Conservation (phyloP, 2,888 invertebrate species). For the Plusia festucae region DNA sequence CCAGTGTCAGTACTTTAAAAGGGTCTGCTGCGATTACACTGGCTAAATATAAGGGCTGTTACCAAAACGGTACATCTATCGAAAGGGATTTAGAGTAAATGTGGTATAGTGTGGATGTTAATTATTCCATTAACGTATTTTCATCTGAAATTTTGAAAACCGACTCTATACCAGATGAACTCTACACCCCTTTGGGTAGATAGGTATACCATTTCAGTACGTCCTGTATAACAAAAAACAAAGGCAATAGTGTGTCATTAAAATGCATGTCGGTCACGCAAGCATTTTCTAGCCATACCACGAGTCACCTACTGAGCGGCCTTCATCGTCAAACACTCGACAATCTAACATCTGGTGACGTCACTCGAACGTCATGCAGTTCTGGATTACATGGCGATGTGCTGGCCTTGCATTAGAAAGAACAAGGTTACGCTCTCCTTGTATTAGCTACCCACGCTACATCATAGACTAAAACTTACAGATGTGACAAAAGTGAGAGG, state of each 20-base stretch:
- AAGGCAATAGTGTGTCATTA: neutral
- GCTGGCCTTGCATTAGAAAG: constrained; percentile 59
- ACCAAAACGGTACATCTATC: no score
- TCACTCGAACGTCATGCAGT: constrained; percentile 48
- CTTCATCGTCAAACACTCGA: constrained; percentile 10
- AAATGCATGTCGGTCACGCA: constrained; percentile 2
- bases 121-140: no score
- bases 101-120: no score
- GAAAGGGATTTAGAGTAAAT: no score
- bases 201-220: no score
- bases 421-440: constrained; percentile 59
- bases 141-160: no score
- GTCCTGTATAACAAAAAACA: neutral
- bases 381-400: constrained; percentile 32
- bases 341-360: constrained; percentile 35
- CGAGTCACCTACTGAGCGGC: constrained; percentile 11
- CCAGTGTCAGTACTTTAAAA: neutral
- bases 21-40: neutral
- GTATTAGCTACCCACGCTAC: constrained; percentile 45
- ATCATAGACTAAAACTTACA: constrained; percentile 33
- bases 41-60: neutral
- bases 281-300: neutral
- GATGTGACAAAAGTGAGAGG: constrained; percentile 12
- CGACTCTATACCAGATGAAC: no score
- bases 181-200: no score